These are phyloP conservation scores for Manduca sexta DNA, from an alignment of 1,140 invertebrate species.

Conservation along the genomic window DNA sequence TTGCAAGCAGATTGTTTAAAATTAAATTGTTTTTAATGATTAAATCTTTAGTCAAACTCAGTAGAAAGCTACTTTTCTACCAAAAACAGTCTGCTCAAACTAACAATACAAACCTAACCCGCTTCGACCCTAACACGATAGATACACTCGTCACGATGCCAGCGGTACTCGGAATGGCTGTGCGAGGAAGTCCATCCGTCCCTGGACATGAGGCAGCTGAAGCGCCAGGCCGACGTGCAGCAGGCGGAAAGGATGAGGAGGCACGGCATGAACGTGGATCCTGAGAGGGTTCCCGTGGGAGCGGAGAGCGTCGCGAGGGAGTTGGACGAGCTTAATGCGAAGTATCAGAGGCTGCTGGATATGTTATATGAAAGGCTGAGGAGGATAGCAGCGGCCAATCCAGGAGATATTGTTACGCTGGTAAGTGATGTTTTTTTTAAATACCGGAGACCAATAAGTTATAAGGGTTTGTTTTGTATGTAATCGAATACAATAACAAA, in stretches of 20 bases:
- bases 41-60: no score
- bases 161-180: slow-evolving; percentile 90
- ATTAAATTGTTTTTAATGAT: background rate
- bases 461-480: no score
- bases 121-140: slow-evolving; percentile 69
- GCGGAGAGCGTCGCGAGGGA: slow-evolving; percentile 89
- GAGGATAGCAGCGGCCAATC: slow-evolving; percentile 75
- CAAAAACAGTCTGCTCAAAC: slow-evolving; percentile 34
- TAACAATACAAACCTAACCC: slow-evolving; percentile 46
- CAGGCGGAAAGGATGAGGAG: slow-evolving; percentile 37
- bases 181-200: slow-evolving; percentile 91
- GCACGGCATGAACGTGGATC: slow-evolving; percentile 28
- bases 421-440: slow-evolving; percentile 71
- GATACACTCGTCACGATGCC: slow-evolving; percentile 91
- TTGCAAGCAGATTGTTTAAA: slow-evolving; percentile 21
- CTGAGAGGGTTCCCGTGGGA: slow-evolving; percentile 61
- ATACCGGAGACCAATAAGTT: no score
- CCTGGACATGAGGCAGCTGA: slow-evolving; percentile 76
- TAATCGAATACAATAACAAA: no score
- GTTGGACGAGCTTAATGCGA: slow-evolving; percentile 88
- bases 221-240: slow-evolving; percentile 56
- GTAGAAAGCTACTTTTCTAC: no score
- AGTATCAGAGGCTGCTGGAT: slow-evolving; percentile 84
- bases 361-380: slow-evolving; percentile 79
- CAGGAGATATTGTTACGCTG: slow-evolving; percentile 78